These are phyloP conservation scores for Palythoa grandiflora DNA, from an alignment of 92 coral and sea anemone species.

Conservation along the genomic window DNA sequence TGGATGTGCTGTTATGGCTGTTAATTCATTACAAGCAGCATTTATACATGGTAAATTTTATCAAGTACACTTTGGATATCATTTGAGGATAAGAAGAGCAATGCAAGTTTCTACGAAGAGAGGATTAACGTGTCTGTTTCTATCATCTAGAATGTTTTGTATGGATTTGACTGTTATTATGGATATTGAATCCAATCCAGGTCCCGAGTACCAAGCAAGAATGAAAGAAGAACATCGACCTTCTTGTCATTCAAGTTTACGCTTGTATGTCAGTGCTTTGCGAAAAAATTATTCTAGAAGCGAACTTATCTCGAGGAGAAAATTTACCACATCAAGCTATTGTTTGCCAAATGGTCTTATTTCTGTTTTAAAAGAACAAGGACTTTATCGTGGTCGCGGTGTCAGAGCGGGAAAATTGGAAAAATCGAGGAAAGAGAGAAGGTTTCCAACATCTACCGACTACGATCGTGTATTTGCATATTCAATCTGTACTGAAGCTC, in stretches of 20 bases:
- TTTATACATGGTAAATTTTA: constrained; percentile 5
- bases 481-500: too few relatives aligned
- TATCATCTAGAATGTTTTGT: constrained; percentile 12
- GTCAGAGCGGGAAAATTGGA: constrained; percentile 26
- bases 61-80: not conserved
- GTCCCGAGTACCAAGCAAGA: constrained; percentile 14
- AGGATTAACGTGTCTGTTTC: constrained; percentile 12
- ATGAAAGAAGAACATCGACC: constrained; percentile 17
- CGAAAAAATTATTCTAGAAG: constrained; percentile 11
- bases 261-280: constrained; percentile 7
- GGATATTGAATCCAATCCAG: constrained; percentile 17
- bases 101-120: constrained; percentile 9
- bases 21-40: constrained; percentile 15
- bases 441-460: constrained; percentile 24
- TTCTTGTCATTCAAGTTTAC: constrained; percentile 1
- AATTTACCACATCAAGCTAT: constrained; percentile 20
- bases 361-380: constrained; percentile 40
- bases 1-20: constrained; percentile 7
- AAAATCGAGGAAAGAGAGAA: constrained; percentile 30
- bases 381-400: constrained; percentile 43
- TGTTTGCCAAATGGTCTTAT: constrained; percentile 11
- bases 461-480: too few relatives aligned
- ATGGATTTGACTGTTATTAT: constrained; percentile 13
- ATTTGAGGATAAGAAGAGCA: constrained; percentile 14
- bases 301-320: constrained; percentile 39